A percentile compares a stretch with the other conserved stretches of the same genome.
phyloP scores from a whole-genome alignment of 2,113 vertebrate species.

The Bothrops jararaca region DNA sequence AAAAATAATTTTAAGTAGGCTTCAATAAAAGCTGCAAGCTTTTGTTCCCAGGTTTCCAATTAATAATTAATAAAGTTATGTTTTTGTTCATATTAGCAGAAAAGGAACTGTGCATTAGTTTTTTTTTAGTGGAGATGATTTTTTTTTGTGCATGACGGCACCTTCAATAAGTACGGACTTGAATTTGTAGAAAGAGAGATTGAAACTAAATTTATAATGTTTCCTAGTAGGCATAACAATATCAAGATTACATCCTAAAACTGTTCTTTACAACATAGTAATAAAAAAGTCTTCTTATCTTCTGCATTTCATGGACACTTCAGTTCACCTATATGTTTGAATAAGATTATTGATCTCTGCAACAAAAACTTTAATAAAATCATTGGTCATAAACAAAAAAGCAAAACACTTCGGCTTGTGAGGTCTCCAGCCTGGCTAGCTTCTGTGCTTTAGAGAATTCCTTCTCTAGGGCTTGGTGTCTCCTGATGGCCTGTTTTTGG shows the following conservation, averaged over 20 bases:
- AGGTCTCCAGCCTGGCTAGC: too few species aligned
- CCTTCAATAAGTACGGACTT: background rate
- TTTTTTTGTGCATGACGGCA: background rate
- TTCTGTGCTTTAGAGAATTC: too few species aligned
- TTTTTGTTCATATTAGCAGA: background rate
- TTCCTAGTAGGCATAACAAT: background rate
- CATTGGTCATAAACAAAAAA: background rate
- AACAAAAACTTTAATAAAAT: background rate
- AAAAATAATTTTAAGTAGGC: background rate
- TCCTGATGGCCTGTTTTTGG: too few species aligned
- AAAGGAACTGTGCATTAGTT: fast-evolving
- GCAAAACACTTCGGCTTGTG: too few species aligned
- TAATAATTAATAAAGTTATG: constrained; percentile 22
- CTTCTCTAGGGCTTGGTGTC: too few species aligned
- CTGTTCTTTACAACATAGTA: background rate
- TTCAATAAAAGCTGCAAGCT: background rate
- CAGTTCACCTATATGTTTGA: background rate
- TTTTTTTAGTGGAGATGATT: background rate
- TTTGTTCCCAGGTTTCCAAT: constrained; percentile 18
- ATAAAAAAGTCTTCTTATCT: background rate
- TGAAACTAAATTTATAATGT: background rate
- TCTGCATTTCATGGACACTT: background rate
- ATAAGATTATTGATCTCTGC: background rate
- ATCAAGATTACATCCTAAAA: background rate
- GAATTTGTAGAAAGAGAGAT: background rate